Evolutionary conservation across 2,888 invertebrate genomes (phyloP), one percentile per base, ranked within the genome.

Genomic region (Agrochola macilenta): DNA sequence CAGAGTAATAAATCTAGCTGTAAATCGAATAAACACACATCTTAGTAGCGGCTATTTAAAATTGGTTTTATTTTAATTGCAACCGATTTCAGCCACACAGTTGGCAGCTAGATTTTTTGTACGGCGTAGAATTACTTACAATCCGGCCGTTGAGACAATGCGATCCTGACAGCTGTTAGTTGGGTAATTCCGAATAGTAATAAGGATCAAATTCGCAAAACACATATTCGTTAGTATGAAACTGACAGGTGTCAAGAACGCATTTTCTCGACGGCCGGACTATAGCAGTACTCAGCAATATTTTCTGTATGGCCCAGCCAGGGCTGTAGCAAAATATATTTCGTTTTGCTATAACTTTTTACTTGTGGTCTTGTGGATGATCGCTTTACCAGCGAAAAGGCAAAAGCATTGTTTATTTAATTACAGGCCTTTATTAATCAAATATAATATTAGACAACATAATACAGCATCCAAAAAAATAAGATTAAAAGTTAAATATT

Each of bases 1-100:
- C 70, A 86, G 78, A n/a, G 79, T 86, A 23, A 92, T 89, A 71
- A 87, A 89, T 49, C 72, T 66, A 14, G 88, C 92, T 92, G 85
- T 61, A 88, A 86, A 69, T 57, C 26, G 3, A 76, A 81, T 52
- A 70, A 79, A 60, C 14, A 68, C 11, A 70, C n/a, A 57, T 64
- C 17, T 78, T 54, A 78, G 58, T 73, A 60, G 30, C 35, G 1
- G 17, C 9, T 0, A 17, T 43, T 30, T 20, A 2, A 63, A 49
- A 30, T 5, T 2, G 17, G 9, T 9, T 52, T 49, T 17, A 35
- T 17, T 77, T 58, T 58, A 35, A 35, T 11, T n/a, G 52, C 7
- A 69, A 23, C 1, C 23, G 12, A 26, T 49, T 26, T 4, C 7
- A 39, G 12, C 11, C 5, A 11, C 8, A 23, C 0, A 8, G 17